Evolutionary conservation across 2,888 invertebrate genomes (phyloP).

Genomic region (Branchipolynoe longqiensis): DNA sequence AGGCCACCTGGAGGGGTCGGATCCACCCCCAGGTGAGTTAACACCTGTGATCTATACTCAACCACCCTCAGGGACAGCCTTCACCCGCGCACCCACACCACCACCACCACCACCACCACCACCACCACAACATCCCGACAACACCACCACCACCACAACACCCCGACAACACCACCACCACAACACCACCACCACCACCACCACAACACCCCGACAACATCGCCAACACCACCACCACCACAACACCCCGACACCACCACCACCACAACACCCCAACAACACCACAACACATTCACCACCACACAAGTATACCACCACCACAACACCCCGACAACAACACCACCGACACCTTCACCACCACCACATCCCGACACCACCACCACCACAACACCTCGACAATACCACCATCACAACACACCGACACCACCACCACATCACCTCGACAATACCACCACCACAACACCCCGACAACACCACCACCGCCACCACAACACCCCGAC

Average conservation of each 20-base stretch:
- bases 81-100: background rate
- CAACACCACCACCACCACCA: background rate
- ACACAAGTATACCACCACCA: background rate
- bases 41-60: slow-evolving; percentile 23
- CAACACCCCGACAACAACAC: no score
- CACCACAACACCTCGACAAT: no score
- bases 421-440: no score
- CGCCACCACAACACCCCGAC: no score
- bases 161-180: background rate
- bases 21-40: background rate
- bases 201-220: background rate
- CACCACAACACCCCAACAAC: background rate
- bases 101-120: background rate
- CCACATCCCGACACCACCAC: no score
- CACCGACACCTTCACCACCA: no score
- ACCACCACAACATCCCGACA: background rate
- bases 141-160: slow-evolving; percentile 7
- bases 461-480: no score
- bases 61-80: background rate
- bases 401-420: no score
- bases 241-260: background rate
- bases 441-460: no score
- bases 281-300: background rate
- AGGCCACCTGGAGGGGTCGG: background rate
- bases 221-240: background rate